Evolutionary conservation across 2,113 vertebrate species (phyloP), one percentile per base, ranked within the genome.

Genomic region (Hydrolagus affinis): DNA sequence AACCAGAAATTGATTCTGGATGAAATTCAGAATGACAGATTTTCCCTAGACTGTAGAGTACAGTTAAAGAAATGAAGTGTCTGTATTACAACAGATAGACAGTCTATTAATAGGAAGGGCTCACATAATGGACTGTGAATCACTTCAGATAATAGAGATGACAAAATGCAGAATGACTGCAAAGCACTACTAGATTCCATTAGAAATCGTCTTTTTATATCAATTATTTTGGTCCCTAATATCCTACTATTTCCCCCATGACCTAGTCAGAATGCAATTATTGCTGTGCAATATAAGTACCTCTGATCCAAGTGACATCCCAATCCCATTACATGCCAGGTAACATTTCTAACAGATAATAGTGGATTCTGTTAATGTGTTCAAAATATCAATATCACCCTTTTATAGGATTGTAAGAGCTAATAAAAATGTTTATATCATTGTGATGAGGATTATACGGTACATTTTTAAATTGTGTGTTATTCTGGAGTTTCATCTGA

Each of bases 51-150:
- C 78, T 66, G 60, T 83, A 66, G 62, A 30, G 66, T 92, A 94
- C 90, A 89, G 94, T 94, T 92, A 95, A 94, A 93, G 93, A 93
- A 90, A 93, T 94, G 95, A 95, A 94, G 91, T 95, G 94, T 96
- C 95, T 96, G 95, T 97, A 94, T 94, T 95, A 95, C 94, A 94
- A 92, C 91, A 96, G 95, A 96, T 96, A 94, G 96, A 96, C 95
- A 96, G 94, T 95, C 95, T 94, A 96, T 96, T 96, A 95, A 93
- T 94, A 94, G 87, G 91, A 91, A 94, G 78, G 91, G 93, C 90
- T 91, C 90, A 94, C 90, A 93, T 96, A 96, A 96, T 96, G 92
- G 94, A 94, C 95, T 94, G 93, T 95, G 95, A 96, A 96, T 96
- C 95, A 95, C 94, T 93, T 93, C 95, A 95, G 94, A 94, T 96